Base-by-base conservation (phyloP, 2,113 vertebrate species). In the Ellobius talpinus region DNA sequence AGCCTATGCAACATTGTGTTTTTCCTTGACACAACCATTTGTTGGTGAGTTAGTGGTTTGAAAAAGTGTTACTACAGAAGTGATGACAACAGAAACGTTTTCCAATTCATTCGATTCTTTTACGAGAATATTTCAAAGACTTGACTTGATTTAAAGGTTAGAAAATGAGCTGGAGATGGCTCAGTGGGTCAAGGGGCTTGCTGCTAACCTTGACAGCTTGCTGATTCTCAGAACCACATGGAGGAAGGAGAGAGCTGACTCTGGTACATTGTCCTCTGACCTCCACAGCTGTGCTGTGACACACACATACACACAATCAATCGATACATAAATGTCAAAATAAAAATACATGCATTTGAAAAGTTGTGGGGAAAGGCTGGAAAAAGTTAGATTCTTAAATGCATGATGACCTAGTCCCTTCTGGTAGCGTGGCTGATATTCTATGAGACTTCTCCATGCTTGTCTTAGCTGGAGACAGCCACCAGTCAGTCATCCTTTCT, bases 51-150 rank as follows among this genome's bases (percentile, higher is more conserved):
- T 89, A 33, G 55, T 84, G 39, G 55, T 90, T 85, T 90, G 65
- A 88, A 92, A 96, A 88, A 72, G n/a, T 45, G 58, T 65, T 76
- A 73, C 39, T 39, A 76, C 52, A 47, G 87, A 87, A n/a, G 39
- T 21, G 36, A 17, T 17, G 39, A 24, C 45, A 45, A 11, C 31
- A 55, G 58, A 93, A 72, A 23, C n/a, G 13, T 63, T 88, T 95
- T 61, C 66, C 50, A 47, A 14, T 19, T 89, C 50, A 39, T 16
- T 77, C 72, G 61, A 5, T 65, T 95, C 65, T 55, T 36, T 72
- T 87, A 73, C 33, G 78, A 70, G 65, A 92, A 74, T 74, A 52
- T 94, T 92, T 82, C 21, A 85, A 94, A 81, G 65, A 39, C 77
- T 24, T 92, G n/a, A 68, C n/a, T 73, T 86, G 26, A 61, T 63